Evolutionary conservation across 2,113 vertebrate genomes (phyloP).

Genomic region (Phalacrocorax aristotelis): DNA sequence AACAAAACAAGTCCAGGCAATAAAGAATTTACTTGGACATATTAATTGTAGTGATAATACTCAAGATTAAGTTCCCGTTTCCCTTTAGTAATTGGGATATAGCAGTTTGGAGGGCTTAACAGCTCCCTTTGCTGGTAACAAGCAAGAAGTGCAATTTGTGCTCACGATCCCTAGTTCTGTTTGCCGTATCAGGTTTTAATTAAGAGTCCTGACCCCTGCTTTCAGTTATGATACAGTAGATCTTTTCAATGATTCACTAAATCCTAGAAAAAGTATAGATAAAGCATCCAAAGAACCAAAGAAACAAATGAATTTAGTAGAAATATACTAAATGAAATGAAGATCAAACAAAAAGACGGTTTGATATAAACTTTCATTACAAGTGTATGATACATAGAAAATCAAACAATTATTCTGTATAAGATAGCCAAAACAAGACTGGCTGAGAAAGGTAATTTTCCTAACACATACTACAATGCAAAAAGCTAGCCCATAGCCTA

Average conservation of each 20-base stretch:
- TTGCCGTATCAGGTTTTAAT: neutral
- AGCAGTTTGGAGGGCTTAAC: neutral
- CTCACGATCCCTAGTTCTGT: fast-evolving
- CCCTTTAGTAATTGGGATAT: neutral
- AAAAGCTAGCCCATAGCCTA: neutral
- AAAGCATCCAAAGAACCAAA: neutral
- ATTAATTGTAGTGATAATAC: neutral
- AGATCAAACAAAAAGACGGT: neutral
- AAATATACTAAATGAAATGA: neutral
- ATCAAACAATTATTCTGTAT: neutral
- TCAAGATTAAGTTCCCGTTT: neutral
- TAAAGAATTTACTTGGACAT: neutral
- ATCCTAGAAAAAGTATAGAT: neutral
- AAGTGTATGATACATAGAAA: neutral
- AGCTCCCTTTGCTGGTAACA: conserved; percentile 54
- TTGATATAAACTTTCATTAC: neutral
- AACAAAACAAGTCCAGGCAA: neutral
- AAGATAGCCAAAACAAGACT: neutral
- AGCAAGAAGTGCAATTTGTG: neutral
- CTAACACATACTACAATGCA: fast-evolving
- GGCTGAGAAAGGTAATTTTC: neutral
- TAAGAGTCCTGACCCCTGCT: neutral
- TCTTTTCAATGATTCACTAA: neutral
- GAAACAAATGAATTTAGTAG: neutral
- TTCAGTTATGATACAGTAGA: neutral